Evolutionary conservation across 2,797 vertebrate species (phyloP).

Genomic region (Eurystomus glaucurus): DNA sequence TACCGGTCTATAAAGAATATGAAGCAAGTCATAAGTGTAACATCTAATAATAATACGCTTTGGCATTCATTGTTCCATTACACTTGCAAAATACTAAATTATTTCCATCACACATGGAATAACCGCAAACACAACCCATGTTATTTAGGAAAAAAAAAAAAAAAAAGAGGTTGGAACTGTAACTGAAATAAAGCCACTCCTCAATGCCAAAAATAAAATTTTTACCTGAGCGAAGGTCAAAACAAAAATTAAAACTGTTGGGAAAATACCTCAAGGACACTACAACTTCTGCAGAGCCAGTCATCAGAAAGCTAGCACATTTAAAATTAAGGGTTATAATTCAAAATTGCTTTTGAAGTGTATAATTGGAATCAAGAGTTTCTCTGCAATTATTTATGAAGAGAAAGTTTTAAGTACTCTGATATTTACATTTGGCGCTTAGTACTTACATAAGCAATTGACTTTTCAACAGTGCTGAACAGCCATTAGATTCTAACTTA

Average conservation of each 20-base stretch:
- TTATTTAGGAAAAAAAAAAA: neutral
- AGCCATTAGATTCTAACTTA: slow-evolving; percentile 67
- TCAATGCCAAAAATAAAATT: neutral
- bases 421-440: slow-evolving; percentile 68
- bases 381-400: slow-evolving; percentile 59
- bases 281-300: neutral
- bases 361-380: slow-evolving; percentile 62
- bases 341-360: slow-evolving; percentile 63
- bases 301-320: neutral
- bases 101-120: neutral
- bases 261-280: slow-evolving; percentile 47
- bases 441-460: slow-evolving; percentile 67
- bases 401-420: slow-evolving; percentile 66
- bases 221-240: neutral
- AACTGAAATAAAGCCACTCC: neutral
- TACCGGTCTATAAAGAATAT: neutral
- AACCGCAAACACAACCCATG: neutral
- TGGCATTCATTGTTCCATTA: neutral
- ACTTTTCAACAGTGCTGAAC: slow-evolving; percentile 64
- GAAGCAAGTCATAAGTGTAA: neutral
- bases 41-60: neutral
- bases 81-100: neutral
- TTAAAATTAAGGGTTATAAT: slow-evolving; percentile 44
- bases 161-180: neutral
- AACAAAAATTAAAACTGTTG: slow-evolving; percentile 18